These are phyloP conservation scores for Lathronympha strigana DNA, from an alignment of 2,888 invertebrate species.

Conservation along the genomic window DNA sequence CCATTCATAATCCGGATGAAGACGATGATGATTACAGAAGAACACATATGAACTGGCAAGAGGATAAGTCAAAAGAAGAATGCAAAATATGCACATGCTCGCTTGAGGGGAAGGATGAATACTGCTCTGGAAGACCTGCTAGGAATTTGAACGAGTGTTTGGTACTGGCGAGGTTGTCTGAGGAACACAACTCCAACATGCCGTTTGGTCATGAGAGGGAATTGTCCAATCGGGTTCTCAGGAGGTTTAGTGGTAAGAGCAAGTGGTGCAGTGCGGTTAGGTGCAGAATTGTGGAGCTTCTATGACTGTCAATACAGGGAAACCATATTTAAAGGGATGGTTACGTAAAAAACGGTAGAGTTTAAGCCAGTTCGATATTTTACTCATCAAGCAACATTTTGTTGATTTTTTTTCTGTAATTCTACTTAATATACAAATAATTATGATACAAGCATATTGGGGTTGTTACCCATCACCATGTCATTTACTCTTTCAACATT, in stretches of 20 bases:
- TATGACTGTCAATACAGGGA: not conserved
- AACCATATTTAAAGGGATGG: no score
- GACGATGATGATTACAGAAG: constrained; percentile 46
- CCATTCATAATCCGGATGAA: not conserved
- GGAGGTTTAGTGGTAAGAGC: constrained; percentile 49
- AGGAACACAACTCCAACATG: constrained; percentile 48
- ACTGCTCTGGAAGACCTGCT: constrained; percentile 66
- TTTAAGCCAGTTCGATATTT: no score
- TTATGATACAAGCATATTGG: no score
- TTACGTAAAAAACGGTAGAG: no score
- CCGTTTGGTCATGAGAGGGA: constrained; percentile 60
- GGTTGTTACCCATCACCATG: no score
- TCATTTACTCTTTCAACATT: no score
- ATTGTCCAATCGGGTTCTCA: constrained; percentile 49
- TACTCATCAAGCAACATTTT: no score
- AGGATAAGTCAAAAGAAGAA: constrained; percentile 54
- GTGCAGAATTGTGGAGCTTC: constrained; percentile 9
- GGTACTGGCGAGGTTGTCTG: constrained; percentile 50
- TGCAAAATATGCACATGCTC: constrained; percentile 72
- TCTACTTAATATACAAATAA: no score
- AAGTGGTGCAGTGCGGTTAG: constrained; percentile 43
- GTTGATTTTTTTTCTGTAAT: no score
- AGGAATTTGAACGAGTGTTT: constrained; percentile 71
- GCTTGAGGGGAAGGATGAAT: constrained; percentile 62
- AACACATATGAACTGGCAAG: constrained; percentile 57